Evolutionary conservation across 2,888 invertebrate species (phyloP).

Genomic region (Emesis russula): DNA sequence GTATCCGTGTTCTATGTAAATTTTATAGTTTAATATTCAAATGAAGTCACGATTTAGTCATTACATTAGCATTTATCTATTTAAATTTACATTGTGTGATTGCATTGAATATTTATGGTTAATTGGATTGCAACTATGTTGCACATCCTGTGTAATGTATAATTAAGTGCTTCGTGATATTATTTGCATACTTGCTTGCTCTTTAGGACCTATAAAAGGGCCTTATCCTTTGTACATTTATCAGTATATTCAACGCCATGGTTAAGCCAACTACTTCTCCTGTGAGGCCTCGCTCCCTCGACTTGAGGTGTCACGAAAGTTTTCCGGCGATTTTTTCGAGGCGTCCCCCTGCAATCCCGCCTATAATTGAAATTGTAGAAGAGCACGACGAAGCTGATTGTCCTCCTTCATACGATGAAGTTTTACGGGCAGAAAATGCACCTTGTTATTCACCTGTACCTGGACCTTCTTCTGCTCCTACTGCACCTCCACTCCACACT

Average conservation of each 20-base stretch:
- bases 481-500: not conserved
- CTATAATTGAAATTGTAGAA: constrained; percentile 8
- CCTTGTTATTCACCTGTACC: not conserved
- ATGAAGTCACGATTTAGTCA: constrained; percentile 19
- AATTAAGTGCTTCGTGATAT: constrained; percentile 11
- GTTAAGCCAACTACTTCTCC: constrained; percentile 19
- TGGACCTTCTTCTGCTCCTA: not conserved
- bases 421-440: not conserved
- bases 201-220: not conserved
- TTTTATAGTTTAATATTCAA: constrained; percentile 14
- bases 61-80: constrained; percentile 12
- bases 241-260: constrained; percentile 16
- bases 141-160: constrained; percentile 12
- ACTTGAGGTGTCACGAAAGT: constrained; percentile 12
- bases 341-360: constrained; percentile 5
- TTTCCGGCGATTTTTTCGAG: constrained; percentile 3
- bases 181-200: not conserved
- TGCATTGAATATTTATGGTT: constrained; percentile 13
- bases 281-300: not conserved
- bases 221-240: constrained; percentile 10
- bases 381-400: constrained; percentile 5
- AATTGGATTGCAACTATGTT: constrained; percentile 24
- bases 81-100: constrained; percentile 1
- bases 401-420: constrained; percentile 12
- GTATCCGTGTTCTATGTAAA: constrained; percentile 23